Conservation (phyloP, 2,888 invertebrate genomes). For the Nowickia ferox region DNA sequence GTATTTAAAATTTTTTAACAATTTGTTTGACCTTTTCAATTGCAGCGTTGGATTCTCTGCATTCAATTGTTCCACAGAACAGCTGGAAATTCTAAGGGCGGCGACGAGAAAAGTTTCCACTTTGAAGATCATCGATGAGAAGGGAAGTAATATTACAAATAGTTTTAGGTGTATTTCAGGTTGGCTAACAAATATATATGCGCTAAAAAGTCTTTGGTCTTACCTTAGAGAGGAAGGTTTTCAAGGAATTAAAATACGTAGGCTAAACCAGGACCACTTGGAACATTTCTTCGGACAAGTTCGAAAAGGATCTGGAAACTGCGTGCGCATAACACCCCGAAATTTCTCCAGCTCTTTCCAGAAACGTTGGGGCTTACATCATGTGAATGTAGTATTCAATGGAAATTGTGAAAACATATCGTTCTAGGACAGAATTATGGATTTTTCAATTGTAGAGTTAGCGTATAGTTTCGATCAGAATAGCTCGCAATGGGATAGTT, state of each 20-base stretch:
- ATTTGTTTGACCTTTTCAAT: conserved; percentile 21
- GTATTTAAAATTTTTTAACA: conserved; percentile 26
- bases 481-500: background rate
- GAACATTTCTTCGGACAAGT: conserved; percentile 49
- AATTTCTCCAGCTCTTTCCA: conserved; percentile 45
- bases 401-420: conserved; percentile 35
- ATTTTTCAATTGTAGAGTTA: conserved; percentile 4
- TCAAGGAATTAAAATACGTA: background rate
- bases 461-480: conserved; percentile 3
- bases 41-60: background rate
- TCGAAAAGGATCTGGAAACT: conserved; percentile 18
- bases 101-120: background rate
- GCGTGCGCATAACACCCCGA: conserved; percentile 11
- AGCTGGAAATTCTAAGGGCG: background rate
- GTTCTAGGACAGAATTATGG: background rate
- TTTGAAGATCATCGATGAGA: background rate
- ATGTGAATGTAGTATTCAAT: conserved; percentile 37
- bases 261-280: conserved; percentile 12
- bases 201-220: background rate
- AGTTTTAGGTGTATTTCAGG: conserved; percentile 1
- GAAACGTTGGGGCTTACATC: conserved; percentile 42
- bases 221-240: conserved; percentile 12
- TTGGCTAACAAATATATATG: conserved; percentile 6
- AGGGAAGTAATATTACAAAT: background rate
- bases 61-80: background rate